phyloP scores from a whole-genome alignment of 2,113 vertebrate genomes.

The Xiphophorus maculatus region DNA sequence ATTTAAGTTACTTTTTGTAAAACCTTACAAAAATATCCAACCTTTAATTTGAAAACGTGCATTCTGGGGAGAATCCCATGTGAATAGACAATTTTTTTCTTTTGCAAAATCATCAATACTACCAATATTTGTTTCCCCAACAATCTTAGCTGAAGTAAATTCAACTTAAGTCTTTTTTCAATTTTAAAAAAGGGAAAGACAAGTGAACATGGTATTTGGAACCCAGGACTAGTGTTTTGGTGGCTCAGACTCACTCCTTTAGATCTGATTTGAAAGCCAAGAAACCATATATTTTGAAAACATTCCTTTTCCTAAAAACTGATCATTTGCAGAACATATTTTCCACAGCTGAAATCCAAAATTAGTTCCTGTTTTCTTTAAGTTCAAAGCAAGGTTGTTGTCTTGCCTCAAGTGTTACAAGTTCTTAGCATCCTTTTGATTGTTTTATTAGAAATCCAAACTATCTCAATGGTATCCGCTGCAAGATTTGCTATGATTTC shows the following conservation, averaged over 20 bases:
- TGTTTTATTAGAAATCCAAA: neutral
- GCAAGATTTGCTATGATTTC: neutral
- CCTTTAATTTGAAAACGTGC: neutral
- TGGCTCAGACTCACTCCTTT: no score
- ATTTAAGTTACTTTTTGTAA: neutral
- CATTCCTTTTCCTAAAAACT: no score
- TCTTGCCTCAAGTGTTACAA: neutral
- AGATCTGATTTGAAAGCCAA: no score
- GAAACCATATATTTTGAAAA: no score
- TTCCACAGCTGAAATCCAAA: no score
- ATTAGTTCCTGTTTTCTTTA: neutral
- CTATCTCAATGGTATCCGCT: neutral
- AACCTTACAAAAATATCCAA: neutral
- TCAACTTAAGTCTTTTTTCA: neutral
- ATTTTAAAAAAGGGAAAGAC: no score
- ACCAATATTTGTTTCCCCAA: neutral
- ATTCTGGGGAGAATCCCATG: neutral
- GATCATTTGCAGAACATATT: no score
- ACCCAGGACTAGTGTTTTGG: no score
- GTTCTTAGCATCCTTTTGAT: neutral
- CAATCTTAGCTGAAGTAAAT: neutral
- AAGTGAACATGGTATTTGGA: no score
- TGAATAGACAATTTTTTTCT: neutral
- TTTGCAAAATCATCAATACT: no score
- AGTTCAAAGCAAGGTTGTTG: neutral